phyloP scores from a whole-genome alignment of 2,888 invertebrate species.

The Athalia cordata region DNA sequence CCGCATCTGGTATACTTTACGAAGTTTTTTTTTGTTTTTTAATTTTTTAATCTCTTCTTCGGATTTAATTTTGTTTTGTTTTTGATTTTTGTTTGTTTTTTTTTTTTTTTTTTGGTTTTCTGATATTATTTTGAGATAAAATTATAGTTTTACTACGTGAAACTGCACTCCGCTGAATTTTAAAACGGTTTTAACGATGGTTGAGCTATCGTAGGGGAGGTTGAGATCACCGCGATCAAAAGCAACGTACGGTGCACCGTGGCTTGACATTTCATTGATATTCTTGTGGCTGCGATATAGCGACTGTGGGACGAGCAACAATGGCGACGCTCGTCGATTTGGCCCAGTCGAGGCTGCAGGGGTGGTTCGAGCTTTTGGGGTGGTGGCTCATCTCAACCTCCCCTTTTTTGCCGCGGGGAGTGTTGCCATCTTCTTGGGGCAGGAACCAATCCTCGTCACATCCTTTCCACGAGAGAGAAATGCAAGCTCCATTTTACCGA shows the following conservation, averaged over 20 bases:
- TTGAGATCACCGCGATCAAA: slow-evolving; percentile 17
- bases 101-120: too few species aligned
- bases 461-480: not conserved
- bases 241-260: slow-evolving; percentile 48
- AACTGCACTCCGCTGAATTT: not conserved
- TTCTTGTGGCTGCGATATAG: slow-evolving; percentile 56
- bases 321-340: slow-evolving; percentile 67
- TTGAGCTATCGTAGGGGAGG: slow-evolving; percentile 12
- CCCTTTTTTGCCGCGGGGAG: slow-evolving; percentile 45
- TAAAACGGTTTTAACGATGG: not conserved
- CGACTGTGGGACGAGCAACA: slow-evolving; percentile 67
- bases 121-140: not conserved
- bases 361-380: slow-evolving; percentile 53
- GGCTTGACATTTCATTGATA: slow-evolving; percentile 68
- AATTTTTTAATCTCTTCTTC: too few species aligned
- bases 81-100: too few species aligned
- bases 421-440: slow-evolving; percentile 47
- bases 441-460: not conserved
- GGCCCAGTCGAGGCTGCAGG: slow-evolving; percentile 59
- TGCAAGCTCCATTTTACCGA: slow-evolving; percentile 23
- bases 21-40: too few species aligned
- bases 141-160: not conserved
- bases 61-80: too few species aligned
- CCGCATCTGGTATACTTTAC: too few species aligned
- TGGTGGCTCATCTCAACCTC: slow-evolving; percentile 53